A percentile compares a stretch with the other conserved stretches of the same genome.
These are phyloP conservation scores for Centropus unirufus DNA, from an alignment of 2,113 vertebrate genomes.

Conservation along the genomic window DNA sequence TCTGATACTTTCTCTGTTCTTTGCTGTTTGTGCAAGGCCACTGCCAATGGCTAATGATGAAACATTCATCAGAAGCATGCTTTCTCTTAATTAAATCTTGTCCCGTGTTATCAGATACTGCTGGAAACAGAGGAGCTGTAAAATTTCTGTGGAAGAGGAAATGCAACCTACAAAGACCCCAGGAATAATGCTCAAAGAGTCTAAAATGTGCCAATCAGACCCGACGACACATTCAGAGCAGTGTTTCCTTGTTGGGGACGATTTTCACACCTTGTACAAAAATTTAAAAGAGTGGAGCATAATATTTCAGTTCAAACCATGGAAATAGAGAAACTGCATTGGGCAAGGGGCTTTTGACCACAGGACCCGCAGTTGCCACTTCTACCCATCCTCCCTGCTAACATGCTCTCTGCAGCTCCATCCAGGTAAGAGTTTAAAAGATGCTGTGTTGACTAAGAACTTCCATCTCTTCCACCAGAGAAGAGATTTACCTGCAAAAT, in stretches of 20 bases:
- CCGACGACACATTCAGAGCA: neutral
- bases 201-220: neutral
- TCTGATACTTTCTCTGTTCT: neutral
- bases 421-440: neutral
- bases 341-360: neutral
- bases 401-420: neutral
- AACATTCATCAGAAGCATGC: constrained; percentile 60
- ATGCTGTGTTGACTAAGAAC: neutral
- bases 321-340: neutral
- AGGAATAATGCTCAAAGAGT: neutral
- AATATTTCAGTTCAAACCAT: neutral
- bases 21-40: neutral
- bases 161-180: neutral
- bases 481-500: neutral
- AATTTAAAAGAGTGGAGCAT: neutral
- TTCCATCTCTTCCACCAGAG: neutral
- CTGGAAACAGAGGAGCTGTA: constrained; percentile 41
- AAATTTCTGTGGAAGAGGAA: constrained; percentile 35
- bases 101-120: constrained; percentile 29
- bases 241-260: neutral
- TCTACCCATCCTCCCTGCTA: neutral
- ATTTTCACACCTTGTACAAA: neutral
- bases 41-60: constrained; percentile 46
- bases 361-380: neutral
- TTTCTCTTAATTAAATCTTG: constrained; percentile 65